These are phyloP conservation scores for Ctena decussata DNA, from an alignment of 2,888 invertebrate genomes.

Conservation along the genomic window DNA sequence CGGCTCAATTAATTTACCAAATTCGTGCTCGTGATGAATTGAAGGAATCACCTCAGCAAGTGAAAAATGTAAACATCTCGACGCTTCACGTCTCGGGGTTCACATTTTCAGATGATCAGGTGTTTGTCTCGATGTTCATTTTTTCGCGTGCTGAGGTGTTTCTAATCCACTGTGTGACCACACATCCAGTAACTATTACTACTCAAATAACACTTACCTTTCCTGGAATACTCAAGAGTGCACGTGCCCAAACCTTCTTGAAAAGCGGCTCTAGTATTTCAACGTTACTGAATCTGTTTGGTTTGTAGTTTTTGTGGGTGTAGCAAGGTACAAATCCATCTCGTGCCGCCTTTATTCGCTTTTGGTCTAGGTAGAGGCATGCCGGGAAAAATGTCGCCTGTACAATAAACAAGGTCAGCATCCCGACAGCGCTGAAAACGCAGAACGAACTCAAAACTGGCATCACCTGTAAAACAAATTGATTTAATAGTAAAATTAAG, in stretches of 20 bases:
- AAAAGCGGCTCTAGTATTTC: slow-evolving; percentile 15
- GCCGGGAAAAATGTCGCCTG: slow-evolving; percentile 94
- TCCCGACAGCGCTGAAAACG: slow-evolving; percentile 93
- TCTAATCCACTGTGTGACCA: too few relatives aligned
- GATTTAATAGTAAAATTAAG: too few relatives aligned
- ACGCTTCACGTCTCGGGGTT: too few relatives aligned
- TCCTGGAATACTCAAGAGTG: not conserved
- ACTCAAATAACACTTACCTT: slow-evolving; percentile 5
- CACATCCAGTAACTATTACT: too few relatives aligned
- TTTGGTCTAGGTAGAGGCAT: slow-evolving; percentile 91
- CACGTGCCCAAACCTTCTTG: not conserved
- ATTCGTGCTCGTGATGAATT: too few relatives aligned
- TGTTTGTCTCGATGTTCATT: too few relatives aligned
- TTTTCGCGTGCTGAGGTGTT: too few relatives aligned
- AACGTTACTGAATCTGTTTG: slow-evolving; percentile 51
- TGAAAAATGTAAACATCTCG: too few relatives aligned
- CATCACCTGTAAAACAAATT: slow-evolving; percentile 83
- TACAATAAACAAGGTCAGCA: slow-evolving; percentile 90
- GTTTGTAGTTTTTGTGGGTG: slow-evolving; percentile 88
- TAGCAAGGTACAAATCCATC: slow-evolving; percentile 89
- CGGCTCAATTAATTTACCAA: too few relatives aligned
- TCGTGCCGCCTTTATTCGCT: slow-evolving; percentile 70
- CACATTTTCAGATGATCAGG: too few relatives aligned
- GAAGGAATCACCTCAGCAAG: too few relatives aligned
- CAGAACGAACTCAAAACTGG: slow-evolving; percentile 94